Evolutionary conservation across 2,113 vertebrate genomes (phyloP).

Genomic region (Bufo bufo): DNA sequence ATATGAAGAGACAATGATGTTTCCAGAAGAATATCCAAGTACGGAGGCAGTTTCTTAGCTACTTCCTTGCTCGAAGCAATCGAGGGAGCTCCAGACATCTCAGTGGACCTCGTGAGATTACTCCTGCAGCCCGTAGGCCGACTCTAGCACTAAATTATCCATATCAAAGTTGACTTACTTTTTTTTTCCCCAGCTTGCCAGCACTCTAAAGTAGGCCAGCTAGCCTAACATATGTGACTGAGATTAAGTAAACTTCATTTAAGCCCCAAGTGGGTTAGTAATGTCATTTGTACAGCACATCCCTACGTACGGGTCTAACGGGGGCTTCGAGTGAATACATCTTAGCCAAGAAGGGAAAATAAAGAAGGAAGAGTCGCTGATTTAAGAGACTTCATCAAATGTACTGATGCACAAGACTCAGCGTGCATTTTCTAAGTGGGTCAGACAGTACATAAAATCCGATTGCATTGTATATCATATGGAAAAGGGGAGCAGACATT

Average conservation of each 20-base stretch:
- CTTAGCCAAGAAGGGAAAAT: not conserved
- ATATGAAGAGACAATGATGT: not conserved
- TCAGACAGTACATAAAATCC: slow-evolving; percentile 44
- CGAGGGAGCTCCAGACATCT: not conserved
- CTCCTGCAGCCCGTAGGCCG: slow-evolving; percentile 7
- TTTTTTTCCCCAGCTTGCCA: slow-evolving; percentile 14
- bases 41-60: not conserved
- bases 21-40: not conserved
- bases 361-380: not conserved
- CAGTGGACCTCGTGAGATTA: slow-evolving; percentile 12
- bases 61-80: not conserved
- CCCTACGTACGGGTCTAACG: slow-evolving; percentile 34
- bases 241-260: slow-evolving; percentile 73
- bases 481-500: slow-evolving; percentile 37
- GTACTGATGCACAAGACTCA: slow-evolving; percentile 21
- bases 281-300: slow-evolving; percentile 41
- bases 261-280: slow-evolving; percentile 58
- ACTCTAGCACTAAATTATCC: slow-evolving; percentile 27
- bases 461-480: slow-evolving; percentile 37
- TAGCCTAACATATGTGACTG: slow-evolving; percentile 65
- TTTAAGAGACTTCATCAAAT: slow-evolving; percentile 21
- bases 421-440: slow-evolving; percentile 41
- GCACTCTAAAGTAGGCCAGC: slow-evolving; percentile 41
- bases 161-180: slow-evolving; percentile 40
- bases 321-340: slow-evolving; percentile 21